Evolutionary conservation across 2,797 vertebrate species (phyloP).

Genomic region (Halcyon leucocephala): DNA sequence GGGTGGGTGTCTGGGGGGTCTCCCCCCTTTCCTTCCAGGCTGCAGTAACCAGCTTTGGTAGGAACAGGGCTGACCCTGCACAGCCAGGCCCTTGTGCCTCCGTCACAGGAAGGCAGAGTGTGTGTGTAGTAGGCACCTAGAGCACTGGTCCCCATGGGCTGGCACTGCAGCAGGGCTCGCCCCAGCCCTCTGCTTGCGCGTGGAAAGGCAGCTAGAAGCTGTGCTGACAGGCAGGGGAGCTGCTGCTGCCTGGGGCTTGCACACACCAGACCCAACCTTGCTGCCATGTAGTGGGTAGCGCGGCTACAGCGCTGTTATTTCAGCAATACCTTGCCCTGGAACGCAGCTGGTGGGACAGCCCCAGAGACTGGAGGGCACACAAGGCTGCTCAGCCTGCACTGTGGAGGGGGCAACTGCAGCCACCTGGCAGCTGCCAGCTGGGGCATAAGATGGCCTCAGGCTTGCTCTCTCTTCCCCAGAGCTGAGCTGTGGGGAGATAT

Average conservation of each 20-base stretch:
- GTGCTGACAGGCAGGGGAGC: background rate
- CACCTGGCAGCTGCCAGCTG: conserved; percentile 9
- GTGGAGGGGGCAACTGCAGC: conserved; percentile 28
- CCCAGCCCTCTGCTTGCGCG: background rate
- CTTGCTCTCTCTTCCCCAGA: conserved; percentile 29
- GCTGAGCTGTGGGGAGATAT: background rate
- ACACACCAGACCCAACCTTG: background rate
- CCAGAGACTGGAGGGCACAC: background rate
- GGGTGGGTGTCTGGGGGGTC: background rate
- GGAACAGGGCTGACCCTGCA: background rate
- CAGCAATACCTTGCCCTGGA: background rate
- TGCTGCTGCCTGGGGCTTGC: background rate
- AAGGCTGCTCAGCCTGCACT: background rate
- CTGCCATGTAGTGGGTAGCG: background rate
- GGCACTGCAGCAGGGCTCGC: background rate
- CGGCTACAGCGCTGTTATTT: background rate
- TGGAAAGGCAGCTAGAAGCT: background rate
- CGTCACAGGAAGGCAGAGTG: accelerated
- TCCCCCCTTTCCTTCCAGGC: background rate
- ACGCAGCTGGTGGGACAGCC: accelerated
- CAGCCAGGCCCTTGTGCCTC: background rate
- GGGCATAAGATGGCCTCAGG: background rate
- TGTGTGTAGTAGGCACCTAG: background rate
- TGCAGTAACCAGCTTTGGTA: background rate
- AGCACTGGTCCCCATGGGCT: background rate